These are phyloP conservation scores for Chrysolina oricalcia DNA, from an alignment of 2,888 invertebrate genomes.

Conservation along the genomic window DNA sequence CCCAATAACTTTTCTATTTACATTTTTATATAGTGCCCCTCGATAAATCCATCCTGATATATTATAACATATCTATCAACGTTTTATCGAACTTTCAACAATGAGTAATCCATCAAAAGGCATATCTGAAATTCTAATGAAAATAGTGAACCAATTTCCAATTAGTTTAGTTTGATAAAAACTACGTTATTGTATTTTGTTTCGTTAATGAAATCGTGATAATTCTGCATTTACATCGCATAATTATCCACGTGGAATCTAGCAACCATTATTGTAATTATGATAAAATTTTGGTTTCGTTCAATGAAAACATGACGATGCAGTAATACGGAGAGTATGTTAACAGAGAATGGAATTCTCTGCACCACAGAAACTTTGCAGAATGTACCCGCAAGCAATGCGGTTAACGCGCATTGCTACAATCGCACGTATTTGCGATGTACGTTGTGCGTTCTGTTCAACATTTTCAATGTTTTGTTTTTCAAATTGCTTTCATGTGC, in stretches of 20 bases:
- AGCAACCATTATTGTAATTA: conserved; percentile 30
- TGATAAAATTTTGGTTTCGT: conserved; percentile 43
- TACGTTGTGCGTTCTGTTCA: conserved; percentile 1
- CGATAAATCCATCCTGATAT: too few relatives aligned
- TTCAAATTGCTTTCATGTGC: neutral
- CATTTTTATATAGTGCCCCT: too few relatives aligned
- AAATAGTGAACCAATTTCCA: too few relatives aligned
- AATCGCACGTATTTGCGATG: conserved; percentile 59
- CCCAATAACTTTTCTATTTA: too few relatives aligned
- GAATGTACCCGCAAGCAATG: conserved; percentile 68
- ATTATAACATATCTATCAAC: too few relatives aligned
- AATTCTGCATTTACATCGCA: neutral
- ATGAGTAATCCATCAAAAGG: too few relatives aligned
- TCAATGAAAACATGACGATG: conserved; percentile 48
- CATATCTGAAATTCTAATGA: too few relatives aligned
- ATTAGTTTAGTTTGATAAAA: too few relatives aligned
- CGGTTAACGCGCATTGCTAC: conserved; percentile 69
- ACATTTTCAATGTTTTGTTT: conserved; percentile 1
- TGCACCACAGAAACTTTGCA: conserved; percentile 62
- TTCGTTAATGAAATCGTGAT: too few relatives aligned
- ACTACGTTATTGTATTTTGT: too few relatives aligned
- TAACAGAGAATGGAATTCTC: conserved; percentile 61
- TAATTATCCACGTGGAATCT: neutral
- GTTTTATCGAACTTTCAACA: too few relatives aligned
- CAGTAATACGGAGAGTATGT: conserved; percentile 55